A percentile compares a stretch with the other conserved stretches of the same genome.
phyloP scores from a whole-genome alignment of 2,113 vertebrate genomes.

The Nothocercus nigrocapillus region DNA sequence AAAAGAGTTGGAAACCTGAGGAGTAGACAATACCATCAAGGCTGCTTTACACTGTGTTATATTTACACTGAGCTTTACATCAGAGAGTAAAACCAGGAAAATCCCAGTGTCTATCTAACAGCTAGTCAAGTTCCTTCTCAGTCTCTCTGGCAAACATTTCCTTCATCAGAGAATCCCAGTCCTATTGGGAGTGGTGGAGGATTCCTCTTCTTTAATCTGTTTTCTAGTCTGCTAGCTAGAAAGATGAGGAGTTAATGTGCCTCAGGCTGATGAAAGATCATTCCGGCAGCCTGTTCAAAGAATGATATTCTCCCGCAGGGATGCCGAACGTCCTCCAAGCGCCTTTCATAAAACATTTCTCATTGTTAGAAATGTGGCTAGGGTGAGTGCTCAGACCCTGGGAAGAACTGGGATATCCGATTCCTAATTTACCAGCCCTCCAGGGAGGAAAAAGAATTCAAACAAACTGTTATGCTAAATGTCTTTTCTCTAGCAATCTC shows the following conservation, averaged over 20 bases:
- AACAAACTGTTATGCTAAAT: not conserved
- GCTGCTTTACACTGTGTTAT: not conserved
- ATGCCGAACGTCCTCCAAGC: not conserved
- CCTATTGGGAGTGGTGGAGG: not conserved
- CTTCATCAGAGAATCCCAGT: not conserved
- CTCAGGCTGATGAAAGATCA: not conserved
- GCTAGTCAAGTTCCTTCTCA: not conserved
- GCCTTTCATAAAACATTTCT: not conserved
- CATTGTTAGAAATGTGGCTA: not conserved
- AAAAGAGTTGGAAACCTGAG: not conserved
- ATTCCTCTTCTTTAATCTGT: not conserved
- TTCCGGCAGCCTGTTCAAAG: not conserved
- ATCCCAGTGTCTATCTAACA: rapidly evolving
- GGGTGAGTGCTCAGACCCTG: not conserved
- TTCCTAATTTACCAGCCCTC: not conserved
- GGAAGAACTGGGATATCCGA: not conserved
- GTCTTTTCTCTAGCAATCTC: rapidly evolving
- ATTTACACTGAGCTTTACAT: not conserved
- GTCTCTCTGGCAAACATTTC: not conserved
- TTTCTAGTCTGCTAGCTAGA: not conserved
- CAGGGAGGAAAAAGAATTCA: not conserved
- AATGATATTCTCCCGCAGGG: not conserved
- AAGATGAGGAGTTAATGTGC: not conserved
- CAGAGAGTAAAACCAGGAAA: not conserved
- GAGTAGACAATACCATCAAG: rapidly evolving